Evolutionary conservation across 2,797 vertebrate species (phyloP), one percentile per base, ranked within the genome.

Genomic region (Morus bassanus): DNA sequence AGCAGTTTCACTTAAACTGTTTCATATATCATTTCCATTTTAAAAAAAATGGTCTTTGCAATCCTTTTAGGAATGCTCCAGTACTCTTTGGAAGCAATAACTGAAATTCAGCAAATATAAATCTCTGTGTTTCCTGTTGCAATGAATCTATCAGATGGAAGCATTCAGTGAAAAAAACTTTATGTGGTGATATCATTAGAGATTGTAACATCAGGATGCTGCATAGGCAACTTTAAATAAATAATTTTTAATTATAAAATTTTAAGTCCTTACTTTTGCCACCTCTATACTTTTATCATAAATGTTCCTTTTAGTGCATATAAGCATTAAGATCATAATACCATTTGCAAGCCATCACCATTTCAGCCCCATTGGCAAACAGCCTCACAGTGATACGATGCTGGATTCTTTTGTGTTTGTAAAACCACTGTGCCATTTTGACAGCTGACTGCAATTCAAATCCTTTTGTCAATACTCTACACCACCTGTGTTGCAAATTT

Each of bases 401-500:
- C 10, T 68, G 90, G n/a, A 46, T 76, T 81, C 28, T 7, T 39
- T 73, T 33, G 10, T 78, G 39, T 93, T 96, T 94, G 51, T 54
- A 41, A 45, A 95, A 73, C 12, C 35, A 35, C 7, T 22, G 43
- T 70, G 70, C 39, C 41, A 74, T 93, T 93, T 67, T 76, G 80
- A 85, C 73, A 95, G 63, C 21, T 1, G 4, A 68, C 45, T 77
- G 77, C 43, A 83, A 79, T 85, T 88, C 77, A 93, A 96, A 96
- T 95, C 80, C 67, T 41, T 92, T 86, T 95, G 74, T 91, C 93
- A 95, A 85, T 85, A 77, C 10, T 57, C 63, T 81, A 25, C 31
- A 80, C 56, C 88, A 95, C 70, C 83, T 92, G 83, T 39, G 60
- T 93, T 85, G 60, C 39, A 95, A 79, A 96, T 93, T 74, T 79